phyloP scores from a whole-genome alignment of 2,888 invertebrate genomes.

The Drosophila pegasa region DNA sequence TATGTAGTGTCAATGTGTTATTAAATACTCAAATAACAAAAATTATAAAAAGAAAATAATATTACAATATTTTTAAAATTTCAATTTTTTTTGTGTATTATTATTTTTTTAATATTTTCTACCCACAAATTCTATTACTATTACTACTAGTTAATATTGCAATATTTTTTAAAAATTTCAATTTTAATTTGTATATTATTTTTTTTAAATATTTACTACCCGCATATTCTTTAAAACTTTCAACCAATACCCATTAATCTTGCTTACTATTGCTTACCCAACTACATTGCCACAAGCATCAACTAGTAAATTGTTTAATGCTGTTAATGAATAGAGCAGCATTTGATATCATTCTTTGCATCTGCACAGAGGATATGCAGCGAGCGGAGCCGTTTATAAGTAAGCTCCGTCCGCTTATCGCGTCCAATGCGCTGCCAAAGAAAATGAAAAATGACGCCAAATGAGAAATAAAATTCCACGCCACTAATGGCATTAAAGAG shows the following conservation, averaged over 20 bases:
- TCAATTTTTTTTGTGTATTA: too few relatives aligned
- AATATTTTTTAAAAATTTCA: too few relatives aligned
- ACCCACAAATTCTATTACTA: too few relatives aligned
- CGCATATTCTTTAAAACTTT: too few relatives aligned
- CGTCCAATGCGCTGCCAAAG: constrained; percentile 23
- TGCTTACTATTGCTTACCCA: neutral
- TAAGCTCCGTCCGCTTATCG: constrained; percentile 18
- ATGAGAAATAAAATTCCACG: constrained; percentile 44
- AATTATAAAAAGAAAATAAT: too few relatives aligned
- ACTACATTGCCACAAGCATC: neutral
- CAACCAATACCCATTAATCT: neutral
- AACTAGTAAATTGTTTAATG: constrained; percentile 4
- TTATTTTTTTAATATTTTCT: too few relatives aligned
- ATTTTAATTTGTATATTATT: too few relatives aligned
- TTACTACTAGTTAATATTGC: too few relatives aligned
- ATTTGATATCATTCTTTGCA: neutral
- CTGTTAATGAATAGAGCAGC: neutral
- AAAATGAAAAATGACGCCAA: constrained; percentile 63
- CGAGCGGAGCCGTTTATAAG: neutral
- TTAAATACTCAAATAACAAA: too few relatives aligned
- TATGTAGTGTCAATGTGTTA: too few relatives aligned
- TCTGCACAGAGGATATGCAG: neutral
- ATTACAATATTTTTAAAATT: too few relatives aligned
- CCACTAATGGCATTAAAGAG: constrained; percentile 61
- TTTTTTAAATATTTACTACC: too few relatives aligned